Conservation (phyloP, 2,113 vertebrate genomes). For the Catharus minimus region DNA sequence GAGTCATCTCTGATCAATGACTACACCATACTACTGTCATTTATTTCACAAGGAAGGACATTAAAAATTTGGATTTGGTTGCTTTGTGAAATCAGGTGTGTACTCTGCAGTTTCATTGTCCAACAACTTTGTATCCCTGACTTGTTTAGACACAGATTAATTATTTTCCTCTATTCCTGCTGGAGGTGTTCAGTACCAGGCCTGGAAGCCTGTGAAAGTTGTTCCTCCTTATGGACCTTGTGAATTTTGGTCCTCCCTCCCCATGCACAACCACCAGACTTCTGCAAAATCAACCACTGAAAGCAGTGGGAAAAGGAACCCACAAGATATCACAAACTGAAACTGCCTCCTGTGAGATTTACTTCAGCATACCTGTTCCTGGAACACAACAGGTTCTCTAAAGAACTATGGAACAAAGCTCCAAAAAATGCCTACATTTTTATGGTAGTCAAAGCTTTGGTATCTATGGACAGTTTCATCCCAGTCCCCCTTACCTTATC, state of each 20-base stretch:
- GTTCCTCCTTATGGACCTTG: neutral
- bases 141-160: neutral
- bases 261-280: neutral
- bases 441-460: neutral
- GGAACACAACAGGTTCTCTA: neutral
- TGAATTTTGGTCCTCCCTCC: neutral
- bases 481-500: neutral
- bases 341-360: neutral
- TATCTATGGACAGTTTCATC: neutral
- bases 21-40: neutral
- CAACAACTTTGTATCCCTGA: neutral
- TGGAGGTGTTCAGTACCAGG: neutral
- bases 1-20: neutral
- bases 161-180: neutral
- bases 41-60: neutral
- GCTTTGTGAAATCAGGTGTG: neutral
- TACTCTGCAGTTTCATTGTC: neutral
- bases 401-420: neutral
- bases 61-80: neutral
- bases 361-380: neutral
- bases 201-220: neutral
- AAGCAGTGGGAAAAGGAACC: neutral
- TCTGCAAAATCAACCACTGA: slow-evolving; percentile 16
- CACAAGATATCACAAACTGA: neutral
- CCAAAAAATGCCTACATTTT: neutral